These are phyloP conservation scores for Palythoa grandiflora DNA, from an alignment of 92 coral and sea anemone species.

Conservation along the genomic window DNA sequence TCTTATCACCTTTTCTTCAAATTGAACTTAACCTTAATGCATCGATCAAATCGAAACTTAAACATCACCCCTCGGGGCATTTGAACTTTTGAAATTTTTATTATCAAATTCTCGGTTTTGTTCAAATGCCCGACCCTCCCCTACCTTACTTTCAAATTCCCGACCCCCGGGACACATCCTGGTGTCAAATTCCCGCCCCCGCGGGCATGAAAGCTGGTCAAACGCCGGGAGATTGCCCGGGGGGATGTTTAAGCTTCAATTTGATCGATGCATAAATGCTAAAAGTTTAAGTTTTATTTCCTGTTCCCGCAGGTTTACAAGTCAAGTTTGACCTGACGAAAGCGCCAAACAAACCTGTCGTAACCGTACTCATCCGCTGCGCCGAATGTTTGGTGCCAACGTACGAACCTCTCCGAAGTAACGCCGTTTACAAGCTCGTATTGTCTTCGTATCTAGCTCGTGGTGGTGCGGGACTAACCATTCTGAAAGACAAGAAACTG, in stretches of 20 bases:
- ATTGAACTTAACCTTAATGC: neutral
- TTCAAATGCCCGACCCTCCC: no score
- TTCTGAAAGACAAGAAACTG: constrained; percentile 64
- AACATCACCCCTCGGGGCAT: no score
- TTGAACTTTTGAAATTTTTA: no score
- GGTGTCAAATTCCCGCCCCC: no score
- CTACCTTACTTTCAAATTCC: no score
- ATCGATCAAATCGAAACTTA: no score
- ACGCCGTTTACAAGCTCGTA: constrained; percentile 76
- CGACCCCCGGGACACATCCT: no score
- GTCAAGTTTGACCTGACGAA: constrained; percentile 66
- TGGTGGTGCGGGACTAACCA: constrained; percentile 70
- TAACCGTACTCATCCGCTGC: constrained; percentile 68
- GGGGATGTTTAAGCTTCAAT: no score
- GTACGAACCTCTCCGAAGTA: constrained; percentile 69
- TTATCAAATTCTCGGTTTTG: no score
- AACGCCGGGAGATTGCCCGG: no score
- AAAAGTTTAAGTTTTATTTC: neutral
- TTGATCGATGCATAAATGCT: neutral
- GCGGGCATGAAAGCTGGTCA: no score
- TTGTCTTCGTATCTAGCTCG: constrained; percentile 74
- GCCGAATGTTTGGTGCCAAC: constrained; percentile 67
- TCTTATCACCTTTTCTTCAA: no score
- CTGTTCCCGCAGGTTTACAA: constrained; percentile 62
- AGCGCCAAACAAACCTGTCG: constrained; percentile 70